Evolutionary conservation across 64 coral and sea anemone genomes (phyloP).

Genomic region (Trachythela sp.): DNA sequence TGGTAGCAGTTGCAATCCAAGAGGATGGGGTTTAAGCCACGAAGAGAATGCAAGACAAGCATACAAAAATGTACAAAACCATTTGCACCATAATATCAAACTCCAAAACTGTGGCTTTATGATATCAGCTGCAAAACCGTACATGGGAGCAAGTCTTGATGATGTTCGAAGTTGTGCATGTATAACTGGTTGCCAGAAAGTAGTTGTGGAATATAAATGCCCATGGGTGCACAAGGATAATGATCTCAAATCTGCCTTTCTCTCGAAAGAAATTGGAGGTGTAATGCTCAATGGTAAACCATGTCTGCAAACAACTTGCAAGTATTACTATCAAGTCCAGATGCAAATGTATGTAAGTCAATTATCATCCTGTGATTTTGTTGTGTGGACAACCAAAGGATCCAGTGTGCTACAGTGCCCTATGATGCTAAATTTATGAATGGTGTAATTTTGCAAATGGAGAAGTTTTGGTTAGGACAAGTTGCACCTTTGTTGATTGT

Average conservation of each 20-base stretch:
- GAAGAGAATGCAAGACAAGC: no score
- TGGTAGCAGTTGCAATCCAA: no score
- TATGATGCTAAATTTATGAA: not conserved
- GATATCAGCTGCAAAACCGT: not conserved
- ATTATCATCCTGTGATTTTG: not conserved
- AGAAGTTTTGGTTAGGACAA: not conserved
- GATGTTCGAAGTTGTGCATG: no score
- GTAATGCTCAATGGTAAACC: not conserved
- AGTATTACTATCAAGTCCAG: not conserved
- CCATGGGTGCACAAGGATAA: not conserved
- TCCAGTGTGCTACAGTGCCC: not conserved
- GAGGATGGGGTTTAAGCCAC: no score
- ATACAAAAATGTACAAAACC: no score
- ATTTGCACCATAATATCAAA: not conserved
- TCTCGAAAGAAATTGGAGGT: no score
- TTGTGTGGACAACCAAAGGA: constrained; percentile 7
- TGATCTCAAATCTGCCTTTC: not conserved
- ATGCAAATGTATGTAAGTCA: not conserved
- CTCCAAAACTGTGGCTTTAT: not conserved
- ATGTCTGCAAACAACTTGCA: not conserved
- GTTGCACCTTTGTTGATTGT: not conserved
- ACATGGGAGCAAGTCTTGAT: not conserved
- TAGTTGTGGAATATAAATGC: not conserved
- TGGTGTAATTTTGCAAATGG: not conserved
- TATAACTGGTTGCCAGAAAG: not conserved